A percentile compares a stretch with the other conserved stretches of the same genome.
These are phyloP conservation scores for Butastur rufipennis DNA, from an alignment of 2,113 vertebrate species.

Conservation along the genomic window DNA sequence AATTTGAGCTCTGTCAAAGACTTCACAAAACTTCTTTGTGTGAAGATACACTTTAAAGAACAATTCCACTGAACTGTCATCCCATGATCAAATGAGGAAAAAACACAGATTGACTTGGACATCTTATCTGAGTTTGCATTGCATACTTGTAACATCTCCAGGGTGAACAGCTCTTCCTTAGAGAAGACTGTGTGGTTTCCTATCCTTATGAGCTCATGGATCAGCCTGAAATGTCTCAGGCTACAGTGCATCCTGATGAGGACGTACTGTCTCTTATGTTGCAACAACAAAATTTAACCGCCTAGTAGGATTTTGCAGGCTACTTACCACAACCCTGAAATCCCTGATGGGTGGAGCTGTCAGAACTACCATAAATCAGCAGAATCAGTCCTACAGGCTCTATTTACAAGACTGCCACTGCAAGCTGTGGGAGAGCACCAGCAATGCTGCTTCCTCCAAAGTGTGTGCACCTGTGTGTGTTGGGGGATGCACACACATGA, in stretches of 20 bases:
- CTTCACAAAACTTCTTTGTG: not conserved
- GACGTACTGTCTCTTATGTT: not conserved
- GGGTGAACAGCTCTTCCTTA: not conserved
- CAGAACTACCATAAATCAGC: not conserved
- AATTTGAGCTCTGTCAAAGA: not conserved
- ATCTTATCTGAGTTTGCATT: not conserved
- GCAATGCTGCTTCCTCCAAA: not conserved
- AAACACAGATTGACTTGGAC: not conserved
- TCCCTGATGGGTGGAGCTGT: not conserved
- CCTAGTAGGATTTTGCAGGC: not conserved
- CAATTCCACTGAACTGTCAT: not conserved
- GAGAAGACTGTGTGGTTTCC: not conserved
- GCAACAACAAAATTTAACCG: not conserved
- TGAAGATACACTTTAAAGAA: not conserved
- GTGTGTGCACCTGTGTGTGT: fast-evolving
- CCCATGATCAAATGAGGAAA: not conserved
- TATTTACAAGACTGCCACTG: not conserved
- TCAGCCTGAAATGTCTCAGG: not conserved
- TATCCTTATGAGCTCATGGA: not conserved
- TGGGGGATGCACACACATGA: not conserved
- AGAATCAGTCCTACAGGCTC: not conserved
- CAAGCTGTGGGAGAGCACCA: not conserved
- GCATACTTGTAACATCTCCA: not conserved
- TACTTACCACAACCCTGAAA: not conserved
- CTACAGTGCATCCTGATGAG: not conserved